phyloP scores from a whole-genome alignment of 2,797 vertebrate species.

The Mus minutoides region DNA sequence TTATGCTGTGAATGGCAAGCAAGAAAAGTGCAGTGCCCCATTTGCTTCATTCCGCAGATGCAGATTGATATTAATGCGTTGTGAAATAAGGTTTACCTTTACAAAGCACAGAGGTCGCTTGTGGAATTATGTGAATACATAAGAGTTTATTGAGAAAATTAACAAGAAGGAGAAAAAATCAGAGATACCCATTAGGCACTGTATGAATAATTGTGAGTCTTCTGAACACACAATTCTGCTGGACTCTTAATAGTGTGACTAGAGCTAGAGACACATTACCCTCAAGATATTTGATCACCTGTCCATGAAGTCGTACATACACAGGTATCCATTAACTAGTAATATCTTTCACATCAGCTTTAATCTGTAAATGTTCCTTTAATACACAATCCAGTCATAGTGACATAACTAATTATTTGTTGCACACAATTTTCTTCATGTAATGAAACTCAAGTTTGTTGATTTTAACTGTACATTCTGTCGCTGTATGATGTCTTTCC shows the following conservation, averaged over 20 bases:
- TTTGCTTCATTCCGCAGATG: background rate
- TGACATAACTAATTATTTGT: background rate
- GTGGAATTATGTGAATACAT: background rate
- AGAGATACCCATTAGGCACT: rapidly evolving
- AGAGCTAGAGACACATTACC: background rate
- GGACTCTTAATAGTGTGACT: background rate
- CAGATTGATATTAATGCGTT: background rate
- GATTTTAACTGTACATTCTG: background rate
- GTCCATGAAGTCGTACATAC: background rate
- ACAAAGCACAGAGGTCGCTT: background rate
- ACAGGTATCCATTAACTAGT: background rate
- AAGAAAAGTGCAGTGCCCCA: background rate
- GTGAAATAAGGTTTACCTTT: background rate
- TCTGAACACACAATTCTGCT: background rate
- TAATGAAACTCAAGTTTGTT: background rate
- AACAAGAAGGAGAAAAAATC: background rate
- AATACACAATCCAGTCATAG: background rate
- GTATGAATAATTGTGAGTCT: background rate
- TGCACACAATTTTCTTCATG: background rate
- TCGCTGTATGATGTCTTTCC: background rate
- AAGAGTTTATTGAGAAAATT: background rate
- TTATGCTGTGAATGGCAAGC: background rate
- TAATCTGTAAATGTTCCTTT: background rate
- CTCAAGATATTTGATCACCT: background rate
- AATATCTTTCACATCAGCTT: background rate